These are phyloP conservation scores for Corvus cornix DNA, from an alignment of 2,113 vertebrate species.

Conservation along the genomic window DNA sequence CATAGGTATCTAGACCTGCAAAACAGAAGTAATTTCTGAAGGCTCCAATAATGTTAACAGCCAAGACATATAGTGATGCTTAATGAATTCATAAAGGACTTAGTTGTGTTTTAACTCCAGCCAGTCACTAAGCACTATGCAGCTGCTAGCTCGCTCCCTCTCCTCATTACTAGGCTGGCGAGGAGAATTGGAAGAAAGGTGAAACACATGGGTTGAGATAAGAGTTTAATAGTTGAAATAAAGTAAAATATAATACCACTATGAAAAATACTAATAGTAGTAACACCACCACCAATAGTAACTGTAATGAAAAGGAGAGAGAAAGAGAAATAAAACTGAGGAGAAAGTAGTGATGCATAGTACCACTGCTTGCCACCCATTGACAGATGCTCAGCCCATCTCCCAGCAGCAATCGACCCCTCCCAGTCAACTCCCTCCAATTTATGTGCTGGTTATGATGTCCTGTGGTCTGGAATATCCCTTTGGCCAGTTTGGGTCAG, in stretches of 20 bases:
- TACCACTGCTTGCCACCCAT: too few species aligned
- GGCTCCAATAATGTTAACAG: not conserved
- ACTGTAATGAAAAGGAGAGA: not conserved
- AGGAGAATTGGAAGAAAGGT: not conserved
- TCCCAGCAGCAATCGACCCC: accelerated
- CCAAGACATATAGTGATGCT: not conserved
- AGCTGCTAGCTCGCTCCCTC: not conserved
- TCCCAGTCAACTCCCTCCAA: accelerated
- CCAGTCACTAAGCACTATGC: not conserved
- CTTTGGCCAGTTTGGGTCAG: accelerated
- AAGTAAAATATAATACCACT: not conserved
- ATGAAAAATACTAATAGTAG: not conserved
- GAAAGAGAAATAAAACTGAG: not conserved
- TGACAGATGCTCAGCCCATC: not conserved
- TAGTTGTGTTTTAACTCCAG: not conserved
- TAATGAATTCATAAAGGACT: not conserved
- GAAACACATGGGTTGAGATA: not conserved
- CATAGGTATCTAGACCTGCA: not conserved
- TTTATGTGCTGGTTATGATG: accelerated
- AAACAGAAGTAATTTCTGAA: not conserved
- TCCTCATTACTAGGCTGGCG: not conserved
- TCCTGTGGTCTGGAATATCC: not conserved
- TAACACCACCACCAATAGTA: not conserved
- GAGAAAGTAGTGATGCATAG: not conserved
- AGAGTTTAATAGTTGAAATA: not conserved